Evolutionary conservation across 2,888 invertebrate genomes (phyloP).

Genomic region (Platycheirus albimanus): DNA sequence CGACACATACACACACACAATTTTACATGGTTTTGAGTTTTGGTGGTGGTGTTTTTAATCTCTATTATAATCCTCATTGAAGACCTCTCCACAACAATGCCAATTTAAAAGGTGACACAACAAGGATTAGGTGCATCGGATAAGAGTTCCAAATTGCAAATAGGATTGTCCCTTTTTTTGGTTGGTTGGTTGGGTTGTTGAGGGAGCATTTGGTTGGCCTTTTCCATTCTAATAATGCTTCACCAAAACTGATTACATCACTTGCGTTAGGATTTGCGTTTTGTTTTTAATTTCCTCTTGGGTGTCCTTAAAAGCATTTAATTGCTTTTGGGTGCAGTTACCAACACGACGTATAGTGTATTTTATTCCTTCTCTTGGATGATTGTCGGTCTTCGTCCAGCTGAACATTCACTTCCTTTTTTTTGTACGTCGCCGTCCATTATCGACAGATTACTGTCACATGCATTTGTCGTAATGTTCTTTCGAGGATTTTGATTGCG

Average conservation of each 20-base stretch:
- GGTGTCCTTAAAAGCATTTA: slow-evolving; percentile 73
- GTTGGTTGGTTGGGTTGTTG: too few species aligned
- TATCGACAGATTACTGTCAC: slow-evolving; percentile 73
- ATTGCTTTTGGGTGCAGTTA: slow-evolving; percentile 74
- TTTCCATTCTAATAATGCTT: slow-evolving; percentile 27
- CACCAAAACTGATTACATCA: slow-evolving; percentile 55
- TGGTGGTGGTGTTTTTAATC: neutral
- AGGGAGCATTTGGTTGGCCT: neutral
- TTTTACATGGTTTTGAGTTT: neutral
- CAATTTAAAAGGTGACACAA: slow-evolving; percentile 71
- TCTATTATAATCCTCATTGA: slow-evolving; percentile 28
- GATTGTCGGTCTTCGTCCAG: too few species aligned
- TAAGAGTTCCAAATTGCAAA: slow-evolving; percentile 62
- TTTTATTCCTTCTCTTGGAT: neutral
- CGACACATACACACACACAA: too few species aligned
- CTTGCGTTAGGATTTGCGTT: slow-evolving; percentile 66
- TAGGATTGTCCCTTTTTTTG: slow-evolving; percentile 58
- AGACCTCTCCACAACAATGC: slow-evolving; percentile 34
- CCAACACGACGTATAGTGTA: slow-evolving; percentile 65
- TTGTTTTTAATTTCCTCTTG: slow-evolving; percentile 73
- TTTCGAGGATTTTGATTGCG: slow-evolving; percentile 64
- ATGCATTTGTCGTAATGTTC: slow-evolving; percentile 69
- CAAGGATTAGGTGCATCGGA: slow-evolving; percentile 72
- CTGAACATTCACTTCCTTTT: slow-evolving; percentile 38
- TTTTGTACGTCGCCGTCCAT: slow-evolving; percentile 36